Evolutionary conservation across 2,797 vertebrate species (phyloP).

Genomic region (Pseudochromis fuscus): DNA sequence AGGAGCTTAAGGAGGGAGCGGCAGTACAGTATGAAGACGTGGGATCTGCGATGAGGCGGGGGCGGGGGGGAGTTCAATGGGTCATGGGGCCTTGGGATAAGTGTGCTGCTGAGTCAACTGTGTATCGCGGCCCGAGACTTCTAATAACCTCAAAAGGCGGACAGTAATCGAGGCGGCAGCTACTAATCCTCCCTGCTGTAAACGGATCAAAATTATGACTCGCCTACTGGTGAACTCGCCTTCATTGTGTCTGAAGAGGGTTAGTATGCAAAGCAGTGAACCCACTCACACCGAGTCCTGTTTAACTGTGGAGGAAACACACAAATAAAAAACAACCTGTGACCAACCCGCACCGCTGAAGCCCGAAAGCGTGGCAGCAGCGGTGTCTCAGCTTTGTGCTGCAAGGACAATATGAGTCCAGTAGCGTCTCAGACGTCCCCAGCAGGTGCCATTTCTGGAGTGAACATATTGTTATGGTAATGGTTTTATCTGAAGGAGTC

Average conservation of each 20-base stretch:
- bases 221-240: slow-evolving; percentile 36
- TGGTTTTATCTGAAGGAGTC: slow-evolving; percentile 53
- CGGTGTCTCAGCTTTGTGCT: slow-evolving; percentile 33
- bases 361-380: neutral
- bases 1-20: slow-evolving; percentile 7
- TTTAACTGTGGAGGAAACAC: slow-evolving; percentile 31
- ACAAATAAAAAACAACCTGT: slow-evolving; percentile 20
- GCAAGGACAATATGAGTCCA: slow-evolving; percentile 34
- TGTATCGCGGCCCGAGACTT: slow-evolving; percentile 17
- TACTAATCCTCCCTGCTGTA: slow-evolving; percentile 50
- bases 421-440: slow-evolving; percentile 32
- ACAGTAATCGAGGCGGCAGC: slow-evolving; percentile 41
- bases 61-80: slow-evolving; percentile 48
- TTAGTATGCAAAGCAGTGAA: slow-evolving; percentile 41
- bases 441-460: slow-evolving; percentile 43
- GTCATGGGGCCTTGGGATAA: slow-evolving; percentile 53
- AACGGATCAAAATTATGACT: slow-evolving; percentile 55
- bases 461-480: slow-evolving; percentile 72
- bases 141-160: slow-evolving; percentile 53
- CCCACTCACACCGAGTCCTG: slow-evolving; percentile 21
- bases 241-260: slow-evolving; percentile 30
- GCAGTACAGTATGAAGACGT: slow-evolving; percentile 28
- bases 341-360: neutral
- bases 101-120: slow-evolving; percentile 24
- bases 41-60: slow-evolving; percentile 30